These are phyloP conservation scores for Euphonia xanthogaster DNA, from an alignment of 2,797 vertebrate species.

Conservation along the genomic window DNA sequence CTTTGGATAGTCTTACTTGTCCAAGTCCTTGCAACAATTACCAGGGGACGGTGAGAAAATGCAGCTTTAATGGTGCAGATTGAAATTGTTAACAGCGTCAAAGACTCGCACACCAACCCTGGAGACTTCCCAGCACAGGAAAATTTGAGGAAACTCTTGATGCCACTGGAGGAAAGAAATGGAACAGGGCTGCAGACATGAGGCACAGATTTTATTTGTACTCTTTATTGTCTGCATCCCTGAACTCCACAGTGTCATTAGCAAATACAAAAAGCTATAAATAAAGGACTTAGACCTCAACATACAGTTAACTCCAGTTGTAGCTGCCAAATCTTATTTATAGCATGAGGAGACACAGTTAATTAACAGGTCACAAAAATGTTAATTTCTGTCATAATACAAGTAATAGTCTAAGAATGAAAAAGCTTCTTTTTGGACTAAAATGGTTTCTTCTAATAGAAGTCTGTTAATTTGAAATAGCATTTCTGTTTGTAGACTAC, in stretches of 20 bases:
- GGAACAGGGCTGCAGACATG: neutral
- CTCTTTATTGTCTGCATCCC: neutral
- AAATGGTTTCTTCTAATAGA: neutral
- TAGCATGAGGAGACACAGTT: neutral
- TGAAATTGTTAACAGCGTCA: conserved; percentile 67
- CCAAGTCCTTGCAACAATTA: conserved; percentile 74
- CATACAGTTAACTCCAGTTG: neutral
- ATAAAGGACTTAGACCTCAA: neutral
- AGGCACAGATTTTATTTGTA: neutral
- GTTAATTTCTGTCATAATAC: neutral
- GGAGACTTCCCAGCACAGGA: conserved; percentile 6
- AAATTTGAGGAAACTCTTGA: conserved; percentile 3
- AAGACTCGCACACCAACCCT: conserved; percentile 19
- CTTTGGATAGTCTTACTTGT: conserved; percentile 78
- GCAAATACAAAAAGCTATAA: neutral
- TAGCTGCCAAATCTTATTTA: neutral
- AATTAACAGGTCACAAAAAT: neutral
- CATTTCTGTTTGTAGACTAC: neutral
- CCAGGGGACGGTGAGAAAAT: conserved; percentile 68
- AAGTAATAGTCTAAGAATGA: neutral
- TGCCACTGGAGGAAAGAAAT: neutral
- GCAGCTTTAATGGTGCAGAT: conserved; percentile 59
- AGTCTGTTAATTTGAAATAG: neutral
- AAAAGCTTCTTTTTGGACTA: neutral
- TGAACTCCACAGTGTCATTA: neutral